These are phyloP conservation scores for Sminthurinus aureus DNA, from an alignment of 2,888 invertebrate genomes.

Conservation along the genomic window DNA sequence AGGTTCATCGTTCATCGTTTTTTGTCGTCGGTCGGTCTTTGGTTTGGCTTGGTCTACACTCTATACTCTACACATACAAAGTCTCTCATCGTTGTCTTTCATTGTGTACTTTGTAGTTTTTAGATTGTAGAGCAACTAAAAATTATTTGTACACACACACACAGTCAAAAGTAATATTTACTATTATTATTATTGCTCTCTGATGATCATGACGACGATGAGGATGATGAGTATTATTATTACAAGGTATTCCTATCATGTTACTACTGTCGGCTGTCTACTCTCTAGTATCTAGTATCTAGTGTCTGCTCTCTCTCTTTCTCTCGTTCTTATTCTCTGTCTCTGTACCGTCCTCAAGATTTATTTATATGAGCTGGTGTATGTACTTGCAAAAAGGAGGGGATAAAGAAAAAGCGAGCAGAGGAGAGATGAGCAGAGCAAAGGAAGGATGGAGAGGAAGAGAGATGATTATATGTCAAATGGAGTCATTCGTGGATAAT, in stretches of 20 bases:
- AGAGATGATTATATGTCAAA: constrained; percentile 49
- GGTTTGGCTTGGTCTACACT: no score
- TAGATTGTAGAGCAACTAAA: no score
- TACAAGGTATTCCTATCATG: not conserved
- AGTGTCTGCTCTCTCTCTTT: no score
- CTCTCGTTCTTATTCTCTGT: no score
- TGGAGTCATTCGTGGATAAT: constrained; percentile 58
- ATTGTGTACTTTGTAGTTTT: no score
- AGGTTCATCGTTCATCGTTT: no score
- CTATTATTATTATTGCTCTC: not conserved
- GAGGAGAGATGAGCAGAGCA: constrained; percentile 11
- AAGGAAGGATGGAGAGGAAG: constrained; percentile 12
- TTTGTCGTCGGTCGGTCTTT: no score
- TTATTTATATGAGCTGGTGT: not conserved
- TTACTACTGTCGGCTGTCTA: not conserved
- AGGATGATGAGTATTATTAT: not conserved
- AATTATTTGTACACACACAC: not conserved
- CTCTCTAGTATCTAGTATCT: no score
- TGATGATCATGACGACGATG: not conserved
- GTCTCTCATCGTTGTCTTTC: no score
- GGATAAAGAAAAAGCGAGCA: not conserved
- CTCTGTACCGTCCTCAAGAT: not conserved
- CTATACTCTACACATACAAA: no score
- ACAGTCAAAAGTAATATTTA: not conserved
- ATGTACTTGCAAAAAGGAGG: constrained; percentile 19